A percentile compares a stretch with the other conserved stretches of the same genome.
These are phyloP conservation scores for Chymomyza caudatula DNA, from an alignment of 2,888 invertebrate species.

Conservation along the genomic window DNA sequence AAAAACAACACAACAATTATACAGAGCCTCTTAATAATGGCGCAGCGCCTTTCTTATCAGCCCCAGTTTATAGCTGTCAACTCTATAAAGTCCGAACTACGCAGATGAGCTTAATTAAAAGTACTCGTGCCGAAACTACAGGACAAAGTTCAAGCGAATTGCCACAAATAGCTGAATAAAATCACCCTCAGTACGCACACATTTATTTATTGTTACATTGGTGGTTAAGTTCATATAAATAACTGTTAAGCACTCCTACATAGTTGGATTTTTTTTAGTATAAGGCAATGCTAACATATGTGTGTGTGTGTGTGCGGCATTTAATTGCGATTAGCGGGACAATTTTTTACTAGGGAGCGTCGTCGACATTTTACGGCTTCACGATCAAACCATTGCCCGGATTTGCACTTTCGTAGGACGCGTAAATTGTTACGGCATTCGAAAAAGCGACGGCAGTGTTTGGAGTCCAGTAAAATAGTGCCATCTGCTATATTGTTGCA, in stretches of 20 bases:
- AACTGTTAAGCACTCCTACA: neutral
- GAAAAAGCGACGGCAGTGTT: slow-evolving; percentile 49
- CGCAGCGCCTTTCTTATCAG: neutral
- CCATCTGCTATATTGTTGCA: slow-evolving; percentile 39
- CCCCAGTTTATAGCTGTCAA: neutral
- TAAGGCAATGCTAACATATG: no score
- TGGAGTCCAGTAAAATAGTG: slow-evolving; percentile 36
- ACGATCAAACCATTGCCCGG: slow-evolving; percentile 48
- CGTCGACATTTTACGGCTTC: slow-evolving; percentile 36
- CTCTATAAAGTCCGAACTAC: neutral
- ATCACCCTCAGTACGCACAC: neutral
- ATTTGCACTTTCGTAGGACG: slow-evolving; percentile 28
- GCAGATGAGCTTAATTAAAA: no score
- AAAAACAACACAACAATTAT: neutral
- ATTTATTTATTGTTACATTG: neutral
- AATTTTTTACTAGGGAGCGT: slow-evolving; percentile 40
- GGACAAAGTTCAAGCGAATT: neutral
- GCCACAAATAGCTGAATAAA: neutral
- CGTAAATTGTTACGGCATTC: slow-evolving; percentile 38
- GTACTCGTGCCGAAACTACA: no score
- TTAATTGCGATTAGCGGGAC: slow-evolving; percentile 48
- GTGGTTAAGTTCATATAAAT: neutral
- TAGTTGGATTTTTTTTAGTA: neutral
- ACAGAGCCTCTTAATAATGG: neutral
- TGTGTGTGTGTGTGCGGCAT: neutral